Percentiles rank a stretch among this genome's conserved stretches.
Evolutionary conservation across 1,140 invertebrate genomes (phyloP).

Genomic region (Zaprionus africanus): DNA sequence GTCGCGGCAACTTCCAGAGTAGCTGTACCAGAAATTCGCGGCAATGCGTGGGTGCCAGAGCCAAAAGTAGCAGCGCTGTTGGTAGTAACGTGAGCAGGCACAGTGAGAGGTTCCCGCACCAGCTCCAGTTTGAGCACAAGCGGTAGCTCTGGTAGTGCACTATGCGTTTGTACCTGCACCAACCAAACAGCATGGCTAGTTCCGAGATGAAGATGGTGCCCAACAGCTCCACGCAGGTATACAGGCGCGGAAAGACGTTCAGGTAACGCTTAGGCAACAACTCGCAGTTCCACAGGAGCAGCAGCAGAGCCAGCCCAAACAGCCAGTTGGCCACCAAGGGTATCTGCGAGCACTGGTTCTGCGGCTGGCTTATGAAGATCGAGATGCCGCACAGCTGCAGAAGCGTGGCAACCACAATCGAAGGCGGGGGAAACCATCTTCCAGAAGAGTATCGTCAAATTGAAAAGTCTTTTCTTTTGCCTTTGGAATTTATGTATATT

Average conservation of each 20-base stretch:
- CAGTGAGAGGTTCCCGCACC: constrained; percentile 39
- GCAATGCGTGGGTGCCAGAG: constrained; percentile 23
- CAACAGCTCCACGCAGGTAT: constrained; percentile 35
- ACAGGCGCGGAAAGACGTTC: constrained; percentile 19
- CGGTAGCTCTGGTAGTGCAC: constrained; percentile 4
- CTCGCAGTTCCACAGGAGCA: constrained; percentile 44
- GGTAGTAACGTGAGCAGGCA: constrained; percentile 16
- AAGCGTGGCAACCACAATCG: constrained; percentile 38
- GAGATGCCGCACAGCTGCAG: constrained; percentile 40
- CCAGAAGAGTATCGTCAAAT: constrained; percentile 21
- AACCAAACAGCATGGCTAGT: constrained; percentile 31
- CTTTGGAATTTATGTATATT: constrained; percentile 8
- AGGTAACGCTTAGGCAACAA: constrained; percentile 30
- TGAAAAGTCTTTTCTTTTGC: neutral
- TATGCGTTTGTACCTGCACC: constrained; percentile 41
- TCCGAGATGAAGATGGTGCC: constrained; percentile 42
- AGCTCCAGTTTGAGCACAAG: constrained; percentile 28
- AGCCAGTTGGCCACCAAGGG: constrained; percentile 17
- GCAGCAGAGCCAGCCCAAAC: constrained; percentile 28
- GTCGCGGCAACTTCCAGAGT: constrained; percentile 37
- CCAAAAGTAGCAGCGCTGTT: constrained; percentile 5
- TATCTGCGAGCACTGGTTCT: constrained; percentile 24
- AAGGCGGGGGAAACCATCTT: constrained; percentile 47
- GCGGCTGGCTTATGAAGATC: constrained; percentile 37
- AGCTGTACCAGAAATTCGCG: constrained; percentile 29